Percentiles rank a stretch among this genome's conserved stretches.
Conservation (phyloP, 2,113 vertebrate genomes). For the Conger conger region DNA sequence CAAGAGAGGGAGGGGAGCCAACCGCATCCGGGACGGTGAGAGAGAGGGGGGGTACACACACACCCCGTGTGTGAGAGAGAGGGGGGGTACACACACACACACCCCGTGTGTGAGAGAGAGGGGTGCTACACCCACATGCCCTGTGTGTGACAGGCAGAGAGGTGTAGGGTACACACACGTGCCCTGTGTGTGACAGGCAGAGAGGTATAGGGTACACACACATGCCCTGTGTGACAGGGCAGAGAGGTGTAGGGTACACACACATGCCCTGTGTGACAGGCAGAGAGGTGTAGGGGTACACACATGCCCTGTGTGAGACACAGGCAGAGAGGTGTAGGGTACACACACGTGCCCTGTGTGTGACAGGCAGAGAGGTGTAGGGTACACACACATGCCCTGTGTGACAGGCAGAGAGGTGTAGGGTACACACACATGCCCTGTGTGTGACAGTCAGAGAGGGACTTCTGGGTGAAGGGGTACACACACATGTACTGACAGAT, state of each 20-base stretch:
- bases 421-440: too few relatives aligned
- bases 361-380: too few relatives aligned
- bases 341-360: too few relatives aligned
- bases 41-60: not conserved
- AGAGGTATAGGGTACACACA: not conserved
- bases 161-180: too few relatives aligned
- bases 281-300: not conserved
- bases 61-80: not conserved
- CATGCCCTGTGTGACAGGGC: not conserved
- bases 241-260: slow-evolving; percentile 15
- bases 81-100: not conserved
- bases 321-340: slow-evolving; percentile 10
- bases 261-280: not conserved
- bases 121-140: too few relatives aligned
- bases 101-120: not conserved
- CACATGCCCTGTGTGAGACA: not conserved
- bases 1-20: slow-evolving; percentile 82
- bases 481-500: too few relatives aligned
- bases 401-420: slow-evolving; percentile 71
- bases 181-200: not conserved
- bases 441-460: not conserved
- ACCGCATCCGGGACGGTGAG: slow-evolving; percentile 81
- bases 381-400: too few relatives aligned
- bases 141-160: slow-evolving; percentile 71
- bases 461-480: too few relatives aligned